Evolutionary conservation across 2,888 invertebrate genomes (phyloP), one percentile per base, ranked within the genome.

Genomic region (Heterodera filipjevi): DNA sequence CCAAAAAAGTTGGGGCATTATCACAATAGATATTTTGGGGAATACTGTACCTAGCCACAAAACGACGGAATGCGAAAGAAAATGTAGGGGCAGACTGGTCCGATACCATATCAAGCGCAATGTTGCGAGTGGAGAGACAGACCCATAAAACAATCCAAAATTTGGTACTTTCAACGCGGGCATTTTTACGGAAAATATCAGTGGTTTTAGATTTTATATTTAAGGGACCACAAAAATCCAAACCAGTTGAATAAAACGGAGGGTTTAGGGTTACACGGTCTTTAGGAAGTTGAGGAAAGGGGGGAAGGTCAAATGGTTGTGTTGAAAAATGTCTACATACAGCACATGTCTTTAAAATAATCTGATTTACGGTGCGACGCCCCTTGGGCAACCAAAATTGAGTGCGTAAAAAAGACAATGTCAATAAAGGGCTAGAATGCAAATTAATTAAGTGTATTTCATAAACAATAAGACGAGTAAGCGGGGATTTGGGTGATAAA

Each of bases 211-310:
- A 12, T 49, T 49, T 49, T 16, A 59, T 8, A 16, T 35, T 2
- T 19, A 71, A 30, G 0, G 72, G 72, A 3, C 72, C 72, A 5
- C 72, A 71, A 39, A 35, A 71, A 8, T 71, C 72, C 0, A 71
- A 16, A 1, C 39, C 39, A 19, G 53, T 59, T 0, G 72, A 8
- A 16, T 2, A 32, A 22, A 72, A 72, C 6, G 35, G 39, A 19
- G 16, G 19, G 19, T 3, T 3, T 14, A 8, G 16, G 0, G 3
- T 8, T 1, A 71, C 72, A 30, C 72, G 49, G 2, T 19, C 39
- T 30, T 30, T 3, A 2, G 72, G 72, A 2, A 71, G 33, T 2
- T 8, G 5, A 3, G 72, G 72, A 14, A 71, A 35, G 1, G 35
- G 72, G 19, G 72, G 72, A 2, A 19, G 5, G 19, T 0, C 22